Evolutionary conservation across 2,113 vertebrate genomes (phyloP), one percentile per base, ranked within the genome.

Genomic region (Tinamus guttatus): DNA sequence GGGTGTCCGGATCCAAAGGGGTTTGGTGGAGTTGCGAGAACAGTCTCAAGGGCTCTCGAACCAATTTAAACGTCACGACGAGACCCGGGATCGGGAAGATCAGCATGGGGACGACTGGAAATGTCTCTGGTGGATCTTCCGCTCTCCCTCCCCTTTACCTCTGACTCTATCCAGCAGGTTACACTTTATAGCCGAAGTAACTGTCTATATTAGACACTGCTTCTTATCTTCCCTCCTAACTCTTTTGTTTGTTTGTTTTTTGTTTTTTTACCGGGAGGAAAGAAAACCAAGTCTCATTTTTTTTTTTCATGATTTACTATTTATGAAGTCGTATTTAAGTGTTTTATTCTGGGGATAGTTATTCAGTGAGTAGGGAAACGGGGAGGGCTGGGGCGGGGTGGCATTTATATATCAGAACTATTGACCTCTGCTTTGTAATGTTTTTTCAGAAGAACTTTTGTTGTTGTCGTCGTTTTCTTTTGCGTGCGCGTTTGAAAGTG

Each of bases 321-420:
- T 98, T 98, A 98, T 98, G 97, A 96, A 95, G 83, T 67, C 91
- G 81, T 98, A 98, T 98, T 98, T 98, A 98, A 98, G 90, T 96
- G 96, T 96, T 85, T 87, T 86, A 87, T 94, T 85, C 93, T 85
- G 91, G 91, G 96, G 87, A 83, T 62, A 83, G 88, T 96, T 87
- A 54, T 15, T 96, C 63, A 62, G 92, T 43, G 28, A 20, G 63
- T 5, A 3, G 10, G 52, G 59, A 20, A 79, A 16, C 63, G 95
- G 89, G 79, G 85, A 71, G 96, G 88, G 78, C 45, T 20, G 85
- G 74, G 11, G 28, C 64, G 73, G 60, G 28, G 56, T 20, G 67
- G 27, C 41, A 15, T 96, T 95, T 97, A 56, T 96, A 87, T 94
- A 89, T 94, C 81, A 81, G 96, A 65, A 60, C 71, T 83, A 64